Conservation (phyloP, 2,113 vertebrate species). For the Psephotus haematonotus region DNA sequence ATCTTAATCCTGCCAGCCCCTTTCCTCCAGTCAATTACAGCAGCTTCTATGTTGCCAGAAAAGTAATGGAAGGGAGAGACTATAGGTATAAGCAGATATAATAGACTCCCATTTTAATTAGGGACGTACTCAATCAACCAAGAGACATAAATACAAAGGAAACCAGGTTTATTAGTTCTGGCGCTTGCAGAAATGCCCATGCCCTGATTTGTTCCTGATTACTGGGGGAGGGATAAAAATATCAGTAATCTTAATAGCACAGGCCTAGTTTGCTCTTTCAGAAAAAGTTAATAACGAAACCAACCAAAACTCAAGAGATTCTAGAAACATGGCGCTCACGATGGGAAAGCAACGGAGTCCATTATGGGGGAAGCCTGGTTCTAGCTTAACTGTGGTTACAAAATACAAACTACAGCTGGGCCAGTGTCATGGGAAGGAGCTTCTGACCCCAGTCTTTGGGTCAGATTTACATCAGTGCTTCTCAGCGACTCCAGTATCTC, state of each 20-base stretch:
- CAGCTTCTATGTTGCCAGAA: conserved; percentile 2
- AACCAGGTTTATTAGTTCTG: conserved; percentile 55
- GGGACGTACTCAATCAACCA: conserved; percentile 49
- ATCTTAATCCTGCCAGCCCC: background rate
- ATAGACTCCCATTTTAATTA: conserved; percentile 62
- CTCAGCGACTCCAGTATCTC: fast-evolving
- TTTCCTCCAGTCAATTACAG: conserved; percentile 24
- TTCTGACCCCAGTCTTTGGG: background rate
- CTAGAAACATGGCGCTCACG: fast-evolving
- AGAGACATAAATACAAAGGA: conserved; percentile 45
- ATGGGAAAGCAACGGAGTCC: background rate
- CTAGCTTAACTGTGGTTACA: background rate
- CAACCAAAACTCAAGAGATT: background rate
- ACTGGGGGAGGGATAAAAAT: background rate
- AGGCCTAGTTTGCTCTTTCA: background rate
- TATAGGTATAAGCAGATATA: conserved; percentile 49
- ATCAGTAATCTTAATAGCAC: background rate
- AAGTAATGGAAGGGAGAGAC: conserved; percentile 10
- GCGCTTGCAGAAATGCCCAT: conserved; percentile 20
- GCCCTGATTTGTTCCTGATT: background rate
- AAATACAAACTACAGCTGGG: background rate
- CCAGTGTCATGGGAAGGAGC: background rate
- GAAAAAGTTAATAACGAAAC: background rate
- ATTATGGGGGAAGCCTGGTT: background rate
- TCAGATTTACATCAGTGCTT: background rate